A percentile compares a stretch with the other conserved stretches of the same genome.
Conservation (phyloP, 2,113 vertebrate species). For the Amphiprion percula region DNA sequence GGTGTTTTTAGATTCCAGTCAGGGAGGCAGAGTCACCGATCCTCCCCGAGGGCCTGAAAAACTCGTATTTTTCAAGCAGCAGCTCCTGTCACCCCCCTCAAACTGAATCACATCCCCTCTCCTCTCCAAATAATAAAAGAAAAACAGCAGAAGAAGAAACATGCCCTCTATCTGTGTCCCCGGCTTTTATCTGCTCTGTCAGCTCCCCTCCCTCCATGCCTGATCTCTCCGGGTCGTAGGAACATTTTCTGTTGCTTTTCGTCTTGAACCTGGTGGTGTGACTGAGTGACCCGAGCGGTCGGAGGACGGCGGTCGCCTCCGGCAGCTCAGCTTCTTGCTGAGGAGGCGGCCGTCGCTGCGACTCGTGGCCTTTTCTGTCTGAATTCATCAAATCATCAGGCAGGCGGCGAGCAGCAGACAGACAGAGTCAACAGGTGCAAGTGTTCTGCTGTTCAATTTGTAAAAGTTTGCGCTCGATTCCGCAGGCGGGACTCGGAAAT, state of each 20-base stretch:
- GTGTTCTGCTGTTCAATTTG: conserved; percentile 21
- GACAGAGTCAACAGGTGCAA: conserved; percentile 44
- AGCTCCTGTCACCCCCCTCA: conserved; percentile 17
- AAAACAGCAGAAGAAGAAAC: conserved; percentile 11
- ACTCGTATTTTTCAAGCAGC: conserved; percentile 39
- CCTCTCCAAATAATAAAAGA: not conserved
- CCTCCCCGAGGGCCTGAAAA: conserved; percentile 34
- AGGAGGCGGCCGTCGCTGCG: conserved; percentile 20
- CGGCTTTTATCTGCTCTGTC: conserved; percentile 15
- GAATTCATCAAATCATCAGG: conserved; percentile 21
- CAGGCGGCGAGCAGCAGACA: not conserved
- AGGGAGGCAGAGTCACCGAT: conserved; percentile 21
- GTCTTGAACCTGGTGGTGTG: conserved; percentile 33
- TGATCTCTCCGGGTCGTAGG: conserved; percentile 1
- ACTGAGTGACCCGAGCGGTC: conserved; percentile 29
- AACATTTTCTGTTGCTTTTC: conserved; percentile 17
- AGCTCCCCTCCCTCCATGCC: not conserved
- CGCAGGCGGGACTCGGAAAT: not conserved
- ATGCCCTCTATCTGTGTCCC: conserved; percentile 47
- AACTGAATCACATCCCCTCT: not conserved
- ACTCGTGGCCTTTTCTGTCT: conserved; percentile 21
- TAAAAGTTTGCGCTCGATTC: conserved; percentile 10
- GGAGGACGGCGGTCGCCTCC: conserved; percentile 15
- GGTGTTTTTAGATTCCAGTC: conserved; percentile 51
- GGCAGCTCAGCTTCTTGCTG: conserved; percentile 21